phyloP scores from a whole-genome alignment of 2,113 vertebrate genomes.

The Pogona vitticeps region DNA sequence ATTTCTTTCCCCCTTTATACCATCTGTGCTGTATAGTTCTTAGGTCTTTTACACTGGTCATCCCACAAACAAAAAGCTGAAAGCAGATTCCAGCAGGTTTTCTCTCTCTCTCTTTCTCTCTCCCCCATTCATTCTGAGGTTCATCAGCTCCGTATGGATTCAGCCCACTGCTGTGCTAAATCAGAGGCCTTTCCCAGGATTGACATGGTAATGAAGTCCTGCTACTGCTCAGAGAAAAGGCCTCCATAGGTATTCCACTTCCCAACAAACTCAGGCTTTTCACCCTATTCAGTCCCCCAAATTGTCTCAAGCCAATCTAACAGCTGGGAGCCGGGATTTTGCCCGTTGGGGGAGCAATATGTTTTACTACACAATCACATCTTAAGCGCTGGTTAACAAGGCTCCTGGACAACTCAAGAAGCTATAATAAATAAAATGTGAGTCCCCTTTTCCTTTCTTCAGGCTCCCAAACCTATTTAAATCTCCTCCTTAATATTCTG shows the following conservation, averaged over 20 bases:
- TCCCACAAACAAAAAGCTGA: slow-evolving; percentile 93
- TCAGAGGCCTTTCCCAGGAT: slow-evolving; percentile 85
- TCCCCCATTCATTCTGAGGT: slow-evolving; percentile 94
- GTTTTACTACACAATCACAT: slow-evolving; percentile 59
- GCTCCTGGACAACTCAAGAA: slow-evolving; percentile 52
- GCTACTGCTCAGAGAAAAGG: slow-evolving; percentile 77
- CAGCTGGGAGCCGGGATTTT: slow-evolving; percentile 80
- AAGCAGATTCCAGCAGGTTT: slow-evolving; percentile 95
- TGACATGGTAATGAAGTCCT: slow-evolving; percentile 96
- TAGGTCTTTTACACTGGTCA: slow-evolving; percentile 89
- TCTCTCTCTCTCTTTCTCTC: slow-evolving; percentile 93
- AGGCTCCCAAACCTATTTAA: slow-evolving; percentile 7
- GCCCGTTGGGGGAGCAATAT: slow-evolving; percentile 69
- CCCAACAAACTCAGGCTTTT: slow-evolving; percentile 80
- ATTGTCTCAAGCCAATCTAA: slow-evolving; percentile 83
- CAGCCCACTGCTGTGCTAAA: slow-evolving; percentile 90
- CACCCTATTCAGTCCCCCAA: slow-evolving; percentile 78
- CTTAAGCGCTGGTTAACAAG: slow-evolving; percentile 61
- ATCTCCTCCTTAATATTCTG: slow-evolving; percentile 18
- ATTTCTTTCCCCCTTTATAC: slow-evolving; percentile 82
- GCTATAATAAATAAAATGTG: slow-evolving; percentile 53
- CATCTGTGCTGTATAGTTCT: slow-evolving; percentile 88
- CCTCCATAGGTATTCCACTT: slow-evolving; percentile 79
- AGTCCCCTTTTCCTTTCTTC: not conserved
- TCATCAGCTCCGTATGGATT: slow-evolving; percentile 89